Conservation (phyloP, 2,113 vertebrate genomes). For the Microcebus ravelobensis region DNA sequence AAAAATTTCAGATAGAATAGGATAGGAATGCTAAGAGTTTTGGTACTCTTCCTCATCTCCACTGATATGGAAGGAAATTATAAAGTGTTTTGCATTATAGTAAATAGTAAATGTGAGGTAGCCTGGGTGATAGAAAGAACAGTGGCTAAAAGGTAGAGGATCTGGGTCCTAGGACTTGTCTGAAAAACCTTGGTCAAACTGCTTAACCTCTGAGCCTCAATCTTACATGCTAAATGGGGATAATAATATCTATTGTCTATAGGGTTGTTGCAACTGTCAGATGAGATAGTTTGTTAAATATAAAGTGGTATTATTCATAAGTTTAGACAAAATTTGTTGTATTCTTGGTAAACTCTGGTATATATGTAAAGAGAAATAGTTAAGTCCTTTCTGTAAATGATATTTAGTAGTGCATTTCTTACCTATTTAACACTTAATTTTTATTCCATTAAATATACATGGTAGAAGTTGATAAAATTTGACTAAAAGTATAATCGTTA, state of each 20-base stretch:
- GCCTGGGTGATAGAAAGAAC: conserved; percentile 10
- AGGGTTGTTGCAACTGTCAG: neutral
- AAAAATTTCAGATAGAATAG: conserved; percentile 40
- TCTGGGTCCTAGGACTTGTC: neutral
- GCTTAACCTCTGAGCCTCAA: neutral
- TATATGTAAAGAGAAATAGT: conserved; percentile 6
- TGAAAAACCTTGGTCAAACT: conserved; percentile 1
- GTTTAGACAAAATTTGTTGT: conserved; percentile 14
- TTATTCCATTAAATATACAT: neutral
- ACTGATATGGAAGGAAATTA: neutral
- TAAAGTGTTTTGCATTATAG: conserved; percentile 30
- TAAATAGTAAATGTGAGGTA: neutral
- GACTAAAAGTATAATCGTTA: conserved; percentile 19
- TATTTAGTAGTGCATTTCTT: neutral
- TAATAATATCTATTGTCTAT: neutral
- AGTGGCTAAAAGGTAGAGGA: neutral
- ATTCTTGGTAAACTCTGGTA: conserved; percentile 15
- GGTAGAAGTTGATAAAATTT: conserved; percentile 27
- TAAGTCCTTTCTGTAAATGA: conserved; percentile 9
- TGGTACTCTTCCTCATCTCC: neutral
- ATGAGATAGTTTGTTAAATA: conserved; percentile 27
- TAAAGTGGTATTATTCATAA: conserved; percentile 36
- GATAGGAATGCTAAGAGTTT: neutral
- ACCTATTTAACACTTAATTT: conserved; percentile 34
- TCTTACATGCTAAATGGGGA: neutral